These are phyloP conservation scores for Listrodromus nycthemerus DNA, from an alignment of 2,888 invertebrate genomes.

Conservation along the genomic window DNA sequence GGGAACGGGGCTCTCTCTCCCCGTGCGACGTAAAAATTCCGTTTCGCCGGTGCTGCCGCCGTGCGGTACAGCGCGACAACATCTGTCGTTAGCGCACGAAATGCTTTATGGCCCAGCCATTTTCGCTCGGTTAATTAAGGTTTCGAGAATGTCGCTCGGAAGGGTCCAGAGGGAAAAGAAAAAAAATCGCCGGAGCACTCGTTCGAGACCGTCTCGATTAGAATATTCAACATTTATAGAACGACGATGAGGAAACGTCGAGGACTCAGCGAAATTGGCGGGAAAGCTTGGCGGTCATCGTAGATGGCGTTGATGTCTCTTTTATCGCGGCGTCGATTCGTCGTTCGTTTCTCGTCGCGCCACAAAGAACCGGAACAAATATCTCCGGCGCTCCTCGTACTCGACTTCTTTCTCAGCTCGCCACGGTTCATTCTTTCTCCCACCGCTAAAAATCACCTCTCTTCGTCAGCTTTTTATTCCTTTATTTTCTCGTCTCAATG, in stretches of 20 bases:
- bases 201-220: constrained; percentile 3
- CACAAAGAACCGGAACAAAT: constrained; percentile 36
- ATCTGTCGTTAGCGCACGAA: constrained; percentile 54
- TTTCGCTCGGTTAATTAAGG: constrained; percentile 60
- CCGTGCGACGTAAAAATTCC: constrained; percentile 40
- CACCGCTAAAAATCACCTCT: constrained; percentile 2
- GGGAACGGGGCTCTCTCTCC: constrained; percentile 23
- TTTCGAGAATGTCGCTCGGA: constrained; percentile 18
- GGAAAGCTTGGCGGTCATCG: constrained; percentile 8
- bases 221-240: constrained; percentile 27
- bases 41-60: constrained; percentile 27
- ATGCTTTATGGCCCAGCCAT: constrained; percentile 41
- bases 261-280: background rate
- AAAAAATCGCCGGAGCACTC: constrained; percentile 28
- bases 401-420: background rate
- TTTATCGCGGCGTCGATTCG: background rate
- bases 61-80: constrained; percentile 22
- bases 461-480: constrained; percentile 12
- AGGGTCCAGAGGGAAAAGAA: constrained; percentile 34
- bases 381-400: background rate
- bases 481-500: constrained; percentile 23
- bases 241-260: background rate
- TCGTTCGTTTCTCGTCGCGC: background rate
- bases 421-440: constrained; percentile 4
- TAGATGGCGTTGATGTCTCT: constrained; percentile 12